Evolutionary conservation across 2,888 invertebrate species (phyloP), one percentile per base, ranked within the genome.

Genomic region (Drosophila paranaensis): DNA sequence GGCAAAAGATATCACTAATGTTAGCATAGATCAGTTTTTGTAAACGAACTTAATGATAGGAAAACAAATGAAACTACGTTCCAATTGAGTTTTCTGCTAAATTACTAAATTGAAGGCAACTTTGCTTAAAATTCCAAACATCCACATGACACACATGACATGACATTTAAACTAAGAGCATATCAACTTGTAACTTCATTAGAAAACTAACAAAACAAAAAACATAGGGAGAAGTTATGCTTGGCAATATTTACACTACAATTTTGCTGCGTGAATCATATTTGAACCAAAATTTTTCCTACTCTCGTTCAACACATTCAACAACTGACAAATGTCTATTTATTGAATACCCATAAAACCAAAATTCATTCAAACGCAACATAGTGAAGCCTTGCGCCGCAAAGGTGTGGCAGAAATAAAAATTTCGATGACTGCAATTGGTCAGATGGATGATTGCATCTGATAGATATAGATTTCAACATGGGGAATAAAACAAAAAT

Each of bases 1-100:
- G 25, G 5, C 40, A 16, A 40, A 40, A 27, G 8, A 16, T 30
- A 30, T n/a, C 25, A 13, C 16, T 27, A 8, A 45, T 16, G 39
- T 46, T 57, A 27, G 50, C 33, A 14, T 13, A 33, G 39, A 33
- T 56, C 30, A 67, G 50, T 58, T 67, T 43, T 57, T 6, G 16
- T 16, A 11, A 54, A 35, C 20, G 16, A 35, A 6, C n/a, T 30
- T n/a, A 2, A 3, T n/a, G 30, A 30, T 48, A 30, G 16, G 48
- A 1, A 3, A 48, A 16, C 30, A n/a, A 33, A 33, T 48, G 16
- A 1, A 11, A 10, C 6, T 27, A 9, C 27, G 9, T 27, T 46
- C 30, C 10, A 48, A 16, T 16, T 16, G 30, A 6, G 4, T n/a
- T n/a, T 48, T 11, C 48, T 16, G 16, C n/a, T 16, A 3, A 48